Conservation (phyloP, 1,140 invertebrate species). For the Laupala kohalensis region DNA sequence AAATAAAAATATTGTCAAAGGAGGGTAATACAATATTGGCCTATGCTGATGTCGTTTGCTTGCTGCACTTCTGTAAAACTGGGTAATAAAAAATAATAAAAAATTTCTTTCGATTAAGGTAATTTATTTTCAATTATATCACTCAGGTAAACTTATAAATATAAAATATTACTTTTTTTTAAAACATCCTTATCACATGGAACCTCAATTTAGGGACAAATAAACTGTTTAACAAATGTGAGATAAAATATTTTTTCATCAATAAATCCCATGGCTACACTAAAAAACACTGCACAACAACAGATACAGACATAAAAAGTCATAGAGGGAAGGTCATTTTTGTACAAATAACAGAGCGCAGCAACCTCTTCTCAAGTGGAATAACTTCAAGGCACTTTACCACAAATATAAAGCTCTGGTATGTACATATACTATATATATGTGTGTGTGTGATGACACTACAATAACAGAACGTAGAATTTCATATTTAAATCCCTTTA, state of each 20-base stretch:
- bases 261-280: background rate
- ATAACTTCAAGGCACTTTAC: background rate
- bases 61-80: no score
- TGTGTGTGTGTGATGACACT: background rate
- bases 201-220: background rate
- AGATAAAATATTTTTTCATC: background rate
- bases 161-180: background rate
- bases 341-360: background rate
- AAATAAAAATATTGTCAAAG: no score
- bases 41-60: no score
- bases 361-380: background rate
- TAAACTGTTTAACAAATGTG: background rate
- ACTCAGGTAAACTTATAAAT: background rate
- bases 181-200: background rate
- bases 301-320: background rate
- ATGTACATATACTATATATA: background rate
- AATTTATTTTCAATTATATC: background rate
- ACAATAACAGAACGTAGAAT: background rate
- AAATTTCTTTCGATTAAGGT: no score
- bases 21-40: no score
- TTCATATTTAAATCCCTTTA: background rate
- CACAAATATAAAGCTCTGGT: background rate
- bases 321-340: background rate
- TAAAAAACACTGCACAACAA: background rate
- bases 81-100: no score